Base-by-base conservation (phyloP, 2,797 vertebrate species). In the Oryzias sinensis region DNA sequence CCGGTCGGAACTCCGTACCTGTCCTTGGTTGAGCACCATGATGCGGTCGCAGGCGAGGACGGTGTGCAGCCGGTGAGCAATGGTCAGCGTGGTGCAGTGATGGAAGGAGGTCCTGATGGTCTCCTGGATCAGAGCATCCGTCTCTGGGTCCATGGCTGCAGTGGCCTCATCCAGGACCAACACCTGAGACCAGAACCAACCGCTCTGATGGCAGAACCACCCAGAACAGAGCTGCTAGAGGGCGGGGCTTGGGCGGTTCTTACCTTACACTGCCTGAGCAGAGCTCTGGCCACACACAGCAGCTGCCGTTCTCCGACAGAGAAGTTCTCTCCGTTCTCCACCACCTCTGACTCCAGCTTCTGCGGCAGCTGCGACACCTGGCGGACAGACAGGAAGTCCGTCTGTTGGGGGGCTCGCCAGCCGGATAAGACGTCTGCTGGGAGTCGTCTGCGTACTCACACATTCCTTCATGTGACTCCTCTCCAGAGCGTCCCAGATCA, bases 391-490 rank as follows among this genome's bases (percentile, higher is more conserved):
- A 16, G 7, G 4, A 8, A 8, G 46, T 25, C 14, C 7, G 37
- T 14, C 4, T 4, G 33, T 37, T 5, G 2, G 7, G 29, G 7
- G 29, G 29, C 29, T 33, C 29, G 3, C 3, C 2, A 3, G 9
- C 9, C 9, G 33, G n/a, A 17, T 8, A 2, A 15, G 25, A 8
- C 16, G 1, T 4, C 14, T 29, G 5, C 5, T 29, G 49, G 9
- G 24, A 4, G 5, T 6, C 1, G 1, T 25, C 22, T 5, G 5
- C 7, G 16, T 6, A 63, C 95, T 95, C 89, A 97, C 96, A 92
- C 94, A 95, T 67, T 96, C 95, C 80, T 96, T 96, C 93, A 97
- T 96, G 85, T 97, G 95, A n/a, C 95, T 97, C 73, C 94, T 92
- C 61, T 95, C 93, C 71, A 97, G 83, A 59, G 95, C 89, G 43